These are phyloP conservation scores for Andrena dorsata DNA, from an alignment of 2,888 invertebrate species.

Conservation along the genomic window DNA sequence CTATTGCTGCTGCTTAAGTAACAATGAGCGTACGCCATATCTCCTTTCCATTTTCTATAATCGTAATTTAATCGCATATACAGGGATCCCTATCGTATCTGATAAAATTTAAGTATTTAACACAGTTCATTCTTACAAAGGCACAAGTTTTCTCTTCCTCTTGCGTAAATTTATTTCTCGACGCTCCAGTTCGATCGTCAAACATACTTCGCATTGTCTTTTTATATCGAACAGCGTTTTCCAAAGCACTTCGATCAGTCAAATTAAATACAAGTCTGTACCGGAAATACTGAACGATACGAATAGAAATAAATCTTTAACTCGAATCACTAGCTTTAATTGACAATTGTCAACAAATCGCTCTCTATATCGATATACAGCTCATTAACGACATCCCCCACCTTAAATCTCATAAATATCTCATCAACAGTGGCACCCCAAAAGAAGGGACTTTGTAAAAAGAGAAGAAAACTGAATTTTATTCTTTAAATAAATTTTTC, in stretches of 20 bases:
- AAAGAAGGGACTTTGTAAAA: too few species aligned
- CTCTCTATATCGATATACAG: too few species aligned
- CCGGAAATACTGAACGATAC: too few species aligned
- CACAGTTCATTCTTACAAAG: conserved; percentile 70
- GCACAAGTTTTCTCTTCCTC: conserved; percentile 70
- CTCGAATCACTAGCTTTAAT: too few species aligned
- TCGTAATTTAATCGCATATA: conserved; percentile 31
- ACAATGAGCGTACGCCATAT: conserved; percentile 31
- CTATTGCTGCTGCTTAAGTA: conserved; percentile 49
- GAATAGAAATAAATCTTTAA: too few species aligned
- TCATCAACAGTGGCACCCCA: too few species aligned
- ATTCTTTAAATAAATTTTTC: too few species aligned
- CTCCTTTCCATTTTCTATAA: background rate
- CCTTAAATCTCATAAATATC: too few species aligned
- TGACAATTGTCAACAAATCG: too few species aligned
- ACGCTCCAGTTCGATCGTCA: conserved; percentile 26
- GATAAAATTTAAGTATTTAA: conserved; percentile 66
- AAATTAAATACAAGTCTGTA: background rate
- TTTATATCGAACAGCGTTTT: conserved; percentile 12
- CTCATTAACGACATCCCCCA: too few species aligned
- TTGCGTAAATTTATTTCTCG: conserved; percentile 38
- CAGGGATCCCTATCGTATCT: conserved; percentile 49
- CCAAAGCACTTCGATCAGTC: background rate
- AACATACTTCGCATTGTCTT: background rate
- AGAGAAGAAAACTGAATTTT: too few species aligned